These are phyloP conservation scores for Sarcoramphus papa DNA, from an alignment of 2,797 vertebrate species.

Conservation along the genomic window DNA sequence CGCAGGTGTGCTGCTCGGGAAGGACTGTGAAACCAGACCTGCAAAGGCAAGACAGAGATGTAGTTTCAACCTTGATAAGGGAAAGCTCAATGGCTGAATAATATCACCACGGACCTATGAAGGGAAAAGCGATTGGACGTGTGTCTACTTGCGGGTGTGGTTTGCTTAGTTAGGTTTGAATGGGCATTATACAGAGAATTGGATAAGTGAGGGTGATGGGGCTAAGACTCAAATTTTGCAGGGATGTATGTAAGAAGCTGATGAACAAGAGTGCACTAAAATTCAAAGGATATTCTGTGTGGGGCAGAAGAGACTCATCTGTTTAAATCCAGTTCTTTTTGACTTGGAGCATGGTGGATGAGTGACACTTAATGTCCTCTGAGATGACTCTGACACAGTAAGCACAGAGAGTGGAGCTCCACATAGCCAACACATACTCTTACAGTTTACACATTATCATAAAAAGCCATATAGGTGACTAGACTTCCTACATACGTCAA, in stretches of 20 bases:
- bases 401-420: neutral
- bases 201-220: neutral
- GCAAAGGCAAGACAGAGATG: neutral
- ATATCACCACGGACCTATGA: neutral
- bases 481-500: neutral
- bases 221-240: neutral
- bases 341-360: neutral
- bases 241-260: neutral
- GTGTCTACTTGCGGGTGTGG: accelerated
- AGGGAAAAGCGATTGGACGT: accelerated
- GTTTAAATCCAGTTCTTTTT: neutral
- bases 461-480: neutral
- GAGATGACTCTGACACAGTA: neutral
- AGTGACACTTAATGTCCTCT: neutral
- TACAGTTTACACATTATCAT: neutral
- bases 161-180: neutral
- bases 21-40: neutral
- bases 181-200: neutral
- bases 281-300: neutral
- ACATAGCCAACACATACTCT: accelerated
- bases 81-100: neutral
- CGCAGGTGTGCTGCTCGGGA: neutral
- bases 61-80: neutral
- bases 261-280: neutral
- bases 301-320: neutral